Percentiles rank a stretch among this genome's conserved stretches.
Conservation (phyloP, 2,113 vertebrate species). For the Circaetus cinerascens region DNA sequence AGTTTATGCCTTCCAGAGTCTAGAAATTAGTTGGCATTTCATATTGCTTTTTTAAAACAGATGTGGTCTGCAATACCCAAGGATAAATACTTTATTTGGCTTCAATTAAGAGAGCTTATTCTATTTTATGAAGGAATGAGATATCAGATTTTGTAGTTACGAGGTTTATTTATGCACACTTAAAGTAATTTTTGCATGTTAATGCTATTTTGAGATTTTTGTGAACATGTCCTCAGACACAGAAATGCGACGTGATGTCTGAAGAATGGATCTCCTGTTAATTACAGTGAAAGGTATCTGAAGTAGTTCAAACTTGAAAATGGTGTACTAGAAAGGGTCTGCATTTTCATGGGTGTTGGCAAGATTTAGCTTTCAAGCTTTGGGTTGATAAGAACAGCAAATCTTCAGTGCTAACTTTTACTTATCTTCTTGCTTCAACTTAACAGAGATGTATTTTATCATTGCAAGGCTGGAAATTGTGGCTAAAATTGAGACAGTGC, state of each 20-base stretch:
- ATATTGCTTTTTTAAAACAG: not conserved
- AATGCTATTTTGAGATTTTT: not conserved
- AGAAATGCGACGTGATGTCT: not conserved
- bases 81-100: not conserved
- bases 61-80: not conserved
- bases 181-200: not conserved
- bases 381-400: not conserved
- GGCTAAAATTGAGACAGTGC: not conserved
- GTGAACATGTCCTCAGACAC: not conserved
- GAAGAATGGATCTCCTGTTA: not conserved
- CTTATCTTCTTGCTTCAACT: not conserved
- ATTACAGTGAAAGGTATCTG: not conserved
- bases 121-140: not conserved
- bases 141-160: rapidly evolving
- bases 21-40: not conserved
- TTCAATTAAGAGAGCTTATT: not conserved
- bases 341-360: not conserved
- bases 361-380: not conserved
- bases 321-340: not conserved
- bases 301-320: not conserved
- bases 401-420: not conserved
- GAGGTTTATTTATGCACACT: not conserved
- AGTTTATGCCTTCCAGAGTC: not conserved
- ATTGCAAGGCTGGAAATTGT: not conserved
- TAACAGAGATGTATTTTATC: not conserved